Evolutionary conservation across 2,797 vertebrate genomes (phyloP), one percentile per base, ranked within the genome.

Genomic region (Coracias cyanogaster): DNA sequence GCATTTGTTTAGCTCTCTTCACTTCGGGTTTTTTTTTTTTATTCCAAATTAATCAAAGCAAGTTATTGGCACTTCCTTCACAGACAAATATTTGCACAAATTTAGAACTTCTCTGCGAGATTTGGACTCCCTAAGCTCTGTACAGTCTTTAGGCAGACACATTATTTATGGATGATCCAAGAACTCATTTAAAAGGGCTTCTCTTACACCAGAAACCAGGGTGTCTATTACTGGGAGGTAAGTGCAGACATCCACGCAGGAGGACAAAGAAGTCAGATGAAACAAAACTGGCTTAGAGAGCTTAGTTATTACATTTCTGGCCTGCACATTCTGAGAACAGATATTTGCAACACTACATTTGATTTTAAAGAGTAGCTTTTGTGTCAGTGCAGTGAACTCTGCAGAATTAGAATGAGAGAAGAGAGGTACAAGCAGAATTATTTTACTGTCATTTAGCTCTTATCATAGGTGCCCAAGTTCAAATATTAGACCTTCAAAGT

Each of bases 401-500:
- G 48, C 16, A 65, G 41, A 87, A 70, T 20, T 3, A 31, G 4
- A 83, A 60, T 15, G 26, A 70, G 37, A 46, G 24, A 29, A 31
- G n/a, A 83, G 16, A 69, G 10, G 16, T 35, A 70, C 4, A 64
- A 78, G 64, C 69, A 74, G 41, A 90, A 71, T 10, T 62, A n/a
- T 57, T 78, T 52, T 24, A 57, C 33, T 71, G 33, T 26, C 41
- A 31, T 43, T 77, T 65, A 39, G 3, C 21, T 70, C 26, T 58
- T 52, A 55, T 37, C 15, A 24, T 2, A 84, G 18, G 14, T 58
- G 57, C 7, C 33, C 41, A 46, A n/a, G 22, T 49, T 89, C 19
- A 91, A 78, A 95, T 58, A 15, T 29, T 14, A 73, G 24, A 66
- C 64, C 48, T 57, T 69, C 45, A 86, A 82, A 65, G 15, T 22